Conservation (phyloP, 2,888 invertebrate species). For the Zygothrica quintamaculata region DNA sequence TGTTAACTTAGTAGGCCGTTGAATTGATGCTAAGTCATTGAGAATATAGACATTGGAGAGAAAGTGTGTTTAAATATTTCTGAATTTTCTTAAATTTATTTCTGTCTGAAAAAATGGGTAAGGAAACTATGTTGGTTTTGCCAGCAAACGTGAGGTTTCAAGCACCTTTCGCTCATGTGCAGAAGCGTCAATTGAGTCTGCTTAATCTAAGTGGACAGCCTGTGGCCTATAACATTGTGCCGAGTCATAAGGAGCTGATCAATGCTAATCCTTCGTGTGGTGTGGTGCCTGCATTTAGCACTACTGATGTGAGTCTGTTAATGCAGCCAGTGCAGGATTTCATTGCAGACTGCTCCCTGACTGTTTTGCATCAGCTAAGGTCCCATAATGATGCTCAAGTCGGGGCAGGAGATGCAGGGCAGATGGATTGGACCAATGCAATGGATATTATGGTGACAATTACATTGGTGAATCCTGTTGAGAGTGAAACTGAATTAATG, state of each 20-base stretch:
- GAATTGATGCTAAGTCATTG: too few relatives aligned
- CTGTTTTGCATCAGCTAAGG: too few relatives aligned
- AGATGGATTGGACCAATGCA: too few relatives aligned
- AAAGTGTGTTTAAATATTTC: too few relatives aligned
- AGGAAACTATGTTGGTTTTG: constrained; percentile 32
- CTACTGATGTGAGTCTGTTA: constrained; percentile 44
- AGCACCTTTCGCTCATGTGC: constrained; percentile 25
- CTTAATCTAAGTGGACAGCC: constrained; percentile 29
- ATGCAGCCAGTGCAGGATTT: constrained; percentile 33
- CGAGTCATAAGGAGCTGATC: neutral
- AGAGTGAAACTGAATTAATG: neutral
- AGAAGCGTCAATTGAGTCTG: constrained; percentile 44
- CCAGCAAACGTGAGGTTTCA: constrained; percentile 35
- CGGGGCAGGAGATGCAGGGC: too few relatives aligned
- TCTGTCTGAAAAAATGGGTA: constrained; percentile 20
- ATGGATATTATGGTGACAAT: constrained; percentile 21
- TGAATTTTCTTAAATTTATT: neutral
- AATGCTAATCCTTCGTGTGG: constrained; percentile 12
- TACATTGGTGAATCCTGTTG: too few relatives aligned
- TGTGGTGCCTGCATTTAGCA: constrained; percentile 23
- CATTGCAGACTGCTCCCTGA: too few relatives aligned
- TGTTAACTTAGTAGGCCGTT: too few relatives aligned
- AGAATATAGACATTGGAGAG: too few relatives aligned
- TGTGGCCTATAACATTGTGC: constrained; percentile 20
- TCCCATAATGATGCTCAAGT: constrained; percentile 25